phyloP scores from a whole-genome alignment of 2,797 vertebrate genomes.

The Tarsius wallacei region DNA sequence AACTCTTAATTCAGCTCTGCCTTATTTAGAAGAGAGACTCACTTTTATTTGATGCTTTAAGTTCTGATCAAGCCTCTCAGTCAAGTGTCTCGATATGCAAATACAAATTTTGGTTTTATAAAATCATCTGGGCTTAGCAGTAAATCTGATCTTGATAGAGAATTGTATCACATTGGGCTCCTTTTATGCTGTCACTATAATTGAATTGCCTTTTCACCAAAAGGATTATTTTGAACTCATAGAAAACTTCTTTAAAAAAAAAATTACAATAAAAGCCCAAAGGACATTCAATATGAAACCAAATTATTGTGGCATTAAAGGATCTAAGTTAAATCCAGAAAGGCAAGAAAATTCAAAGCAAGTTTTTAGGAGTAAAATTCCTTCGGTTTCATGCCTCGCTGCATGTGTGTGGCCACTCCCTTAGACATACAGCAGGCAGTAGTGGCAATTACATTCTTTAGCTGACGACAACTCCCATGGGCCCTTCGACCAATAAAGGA shows the following conservation, averaged over 20 bases:
- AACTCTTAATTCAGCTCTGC: constrained; percentile 66
- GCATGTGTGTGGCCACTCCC: background rate
- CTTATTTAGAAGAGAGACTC: constrained; percentile 69
- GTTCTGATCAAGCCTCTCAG: constrained; percentile 78
- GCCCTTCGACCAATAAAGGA: constrained; percentile 29
- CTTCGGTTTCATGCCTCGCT: constrained; percentile 64
- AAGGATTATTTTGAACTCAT: constrained; percentile 87
- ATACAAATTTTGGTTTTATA: constrained; percentile 81
- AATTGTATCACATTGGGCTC: constrained; percentile 77
- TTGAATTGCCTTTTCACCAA: constrained; percentile 84
- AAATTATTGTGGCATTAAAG: constrained; percentile 88
- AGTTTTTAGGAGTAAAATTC: constrained; percentile 79
- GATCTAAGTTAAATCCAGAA: constrained; percentile 85
- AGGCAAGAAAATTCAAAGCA: constrained; percentile 82
- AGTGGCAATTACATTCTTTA: constrained; percentile 53
- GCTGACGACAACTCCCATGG: background rate
- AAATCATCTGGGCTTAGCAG: constrained; percentile 82
- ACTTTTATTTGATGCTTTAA: constrained; percentile 69
- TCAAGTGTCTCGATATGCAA: constrained; percentile 78
- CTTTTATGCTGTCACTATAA: constrained; percentile 82
- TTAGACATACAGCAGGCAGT: constrained; percentile 37
- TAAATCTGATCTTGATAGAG: constrained; percentile 81
- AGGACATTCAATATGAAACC: constrained; percentile 86
- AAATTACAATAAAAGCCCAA: constrained; percentile 84
- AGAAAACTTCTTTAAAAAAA: constrained; percentile 82